These are phyloP conservation scores for Melanaphis sacchari DNA, from an alignment of 1,140 invertebrate genomes.

Conservation along the genomic window DNA sequence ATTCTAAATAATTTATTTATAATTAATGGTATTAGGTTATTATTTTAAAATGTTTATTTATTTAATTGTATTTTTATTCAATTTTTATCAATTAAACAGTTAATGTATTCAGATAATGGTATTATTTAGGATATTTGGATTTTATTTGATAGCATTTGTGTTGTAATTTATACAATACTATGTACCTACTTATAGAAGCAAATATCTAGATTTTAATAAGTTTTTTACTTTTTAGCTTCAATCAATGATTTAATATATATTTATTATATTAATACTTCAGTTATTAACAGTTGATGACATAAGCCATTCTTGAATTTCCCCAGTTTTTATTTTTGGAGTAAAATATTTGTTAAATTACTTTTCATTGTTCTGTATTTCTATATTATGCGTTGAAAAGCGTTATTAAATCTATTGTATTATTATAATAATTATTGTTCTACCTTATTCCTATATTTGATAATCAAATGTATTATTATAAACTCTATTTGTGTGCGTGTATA, in stretches of 20 bases:
- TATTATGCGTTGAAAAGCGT: neutral
- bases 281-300: neutral
- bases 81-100: too few relatives aligned
- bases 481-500: neutral
- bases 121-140: neutral
- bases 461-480: neutral
- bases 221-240: neutral
- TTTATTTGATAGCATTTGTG: neutral
- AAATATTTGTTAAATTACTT: conserved; percentile 12
- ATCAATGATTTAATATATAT: neutral
- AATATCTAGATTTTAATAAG: neutral
- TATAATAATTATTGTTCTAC: neutral
- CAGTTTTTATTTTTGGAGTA: neutral
- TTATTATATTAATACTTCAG: neutral
- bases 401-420: conserved; percentile 33
- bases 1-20: too few relatives aligned
- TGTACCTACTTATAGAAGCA: too few relatives aligned
- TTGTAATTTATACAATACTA: neutral
- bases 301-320: neutral
- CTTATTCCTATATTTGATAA: neutral
- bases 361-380: neutral
- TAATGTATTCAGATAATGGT: neutral
- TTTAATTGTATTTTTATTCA: neutral
- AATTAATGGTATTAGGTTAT: too few relatives aligned
- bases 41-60: neutral